Percentiles rank a stretch among this genome's conserved stretches.
Evolutionary conservation across 2,888 invertebrate species (phyloP).

Genomic region (Ferrisia virgata): DNA sequence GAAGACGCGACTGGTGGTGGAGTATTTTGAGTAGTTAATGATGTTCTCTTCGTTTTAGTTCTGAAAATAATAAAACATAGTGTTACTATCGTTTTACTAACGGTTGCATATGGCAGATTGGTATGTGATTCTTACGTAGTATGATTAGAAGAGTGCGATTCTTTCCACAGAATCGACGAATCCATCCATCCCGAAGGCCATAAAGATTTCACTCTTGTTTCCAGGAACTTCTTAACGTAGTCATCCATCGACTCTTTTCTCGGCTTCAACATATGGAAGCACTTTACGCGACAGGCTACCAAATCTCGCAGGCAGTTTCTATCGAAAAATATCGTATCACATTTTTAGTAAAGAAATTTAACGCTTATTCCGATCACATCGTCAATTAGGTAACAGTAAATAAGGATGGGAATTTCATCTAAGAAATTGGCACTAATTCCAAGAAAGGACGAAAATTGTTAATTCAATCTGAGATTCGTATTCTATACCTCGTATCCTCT

Average conservation of each 20-base stretch:
- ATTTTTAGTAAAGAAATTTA: too few species aligned
- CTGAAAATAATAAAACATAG: not conserved
- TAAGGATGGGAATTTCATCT: too few species aligned
- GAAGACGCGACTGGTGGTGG: not conserved
- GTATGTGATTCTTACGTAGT: constrained; percentile 26
- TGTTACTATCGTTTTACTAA: too few species aligned
- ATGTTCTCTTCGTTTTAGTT: not conserved
- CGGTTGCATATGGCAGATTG: too few species aligned
- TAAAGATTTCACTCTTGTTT: constrained; percentile 61
- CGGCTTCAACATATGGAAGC: constrained; percentile 56
- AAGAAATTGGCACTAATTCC: too few species aligned
- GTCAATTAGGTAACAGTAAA: too few species aligned
- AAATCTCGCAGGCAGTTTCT: constrained; percentile 48
- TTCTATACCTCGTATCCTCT: constrained; percentile 60
- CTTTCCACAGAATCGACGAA: constrained; percentile 58
- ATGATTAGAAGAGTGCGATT: constrained; percentile 49
- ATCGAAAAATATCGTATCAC: not conserved
- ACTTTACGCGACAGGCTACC: constrained; percentile 49
- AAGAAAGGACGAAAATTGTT: too few species aligned
- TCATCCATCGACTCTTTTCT: constrained; percentile 56
- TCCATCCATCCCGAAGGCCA: constrained; percentile 70
- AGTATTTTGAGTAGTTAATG: not conserved
- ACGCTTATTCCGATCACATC: too few species aligned
- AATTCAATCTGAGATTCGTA: not conserved
- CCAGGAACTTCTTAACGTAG: constrained; percentile 59